Percentiles rank a stretch among this genome's conserved stretches.
Evolutionary conservation across 2,797 vertebrate species (phyloP).

Genomic region (Microctenopoma lineatum): DNA sequence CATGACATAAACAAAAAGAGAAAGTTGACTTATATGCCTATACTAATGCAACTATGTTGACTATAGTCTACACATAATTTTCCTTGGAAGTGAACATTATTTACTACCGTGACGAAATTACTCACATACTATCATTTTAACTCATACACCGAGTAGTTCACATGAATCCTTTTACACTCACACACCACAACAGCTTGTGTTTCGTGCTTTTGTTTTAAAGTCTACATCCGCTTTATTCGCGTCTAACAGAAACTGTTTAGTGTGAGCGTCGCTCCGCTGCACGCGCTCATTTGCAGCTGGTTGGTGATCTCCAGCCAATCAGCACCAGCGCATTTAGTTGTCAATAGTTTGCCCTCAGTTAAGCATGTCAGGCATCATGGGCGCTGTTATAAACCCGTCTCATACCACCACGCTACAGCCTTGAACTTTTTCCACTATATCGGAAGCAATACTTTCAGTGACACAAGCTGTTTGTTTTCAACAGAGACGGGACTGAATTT

Average conservation of each 20-base stretch:
- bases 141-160: too few relatives aligned
- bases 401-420: not conserved
- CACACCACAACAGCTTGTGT: too few relatives aligned
- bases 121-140: too few relatives aligned
- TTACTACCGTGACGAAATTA: too few relatives aligned
- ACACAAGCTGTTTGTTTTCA: not conserved
- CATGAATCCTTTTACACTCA: too few relatives aligned
- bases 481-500: fast-evolving
- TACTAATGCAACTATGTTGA: too few relatives aligned
- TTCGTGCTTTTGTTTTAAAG: slow-evolving; percentile 8
- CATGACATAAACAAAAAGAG: too few relatives aligned
- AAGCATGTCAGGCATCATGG: not conserved
- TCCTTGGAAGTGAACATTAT: too few relatives aligned
- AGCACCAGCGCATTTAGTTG: not conserved
- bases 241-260: too few relatives aligned
- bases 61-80: too few relatives aligned
- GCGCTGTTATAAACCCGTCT: fast-evolving
- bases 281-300: not conserved
- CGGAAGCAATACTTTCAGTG: not conserved
- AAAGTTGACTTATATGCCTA: too few relatives aligned
- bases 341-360: not conserved
- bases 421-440: not conserved
- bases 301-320: slow-evolving; percentile 27
- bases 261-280: too few relatives aligned
- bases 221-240: not conserved